These are phyloP conservation scores for Dinothrombium tinctorium DNA, from an alignment of 1,140 invertebrate species.

Conservation along the genomic window DNA sequence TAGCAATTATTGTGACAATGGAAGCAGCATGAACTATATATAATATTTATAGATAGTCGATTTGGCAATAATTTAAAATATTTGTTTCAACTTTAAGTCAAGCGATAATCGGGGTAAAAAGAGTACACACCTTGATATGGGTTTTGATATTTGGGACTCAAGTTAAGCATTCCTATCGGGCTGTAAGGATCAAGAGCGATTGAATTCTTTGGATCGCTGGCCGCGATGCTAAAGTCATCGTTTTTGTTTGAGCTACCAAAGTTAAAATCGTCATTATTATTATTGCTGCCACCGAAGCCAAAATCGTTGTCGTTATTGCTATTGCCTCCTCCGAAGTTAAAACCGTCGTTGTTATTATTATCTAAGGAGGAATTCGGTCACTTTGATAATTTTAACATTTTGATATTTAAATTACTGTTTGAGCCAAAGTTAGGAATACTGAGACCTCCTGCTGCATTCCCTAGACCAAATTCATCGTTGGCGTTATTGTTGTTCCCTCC, in stretches of 20 bases:
- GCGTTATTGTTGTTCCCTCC: background rate
- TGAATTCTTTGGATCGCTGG: background rate
- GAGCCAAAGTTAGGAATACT: background rate
- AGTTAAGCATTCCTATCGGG: slow-evolving; percentile 1
- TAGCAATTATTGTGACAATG: too few relatives aligned
- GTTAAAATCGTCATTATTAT: slow-evolving; percentile 1
- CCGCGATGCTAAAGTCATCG: background rate
- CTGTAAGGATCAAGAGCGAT: background rate
- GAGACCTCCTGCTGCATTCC: background rate
- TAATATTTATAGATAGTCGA: too few relatives aligned
- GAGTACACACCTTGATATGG: slow-evolving; percentile 2
- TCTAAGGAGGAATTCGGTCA: background rate
- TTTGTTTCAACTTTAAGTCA: too few relatives aligned
- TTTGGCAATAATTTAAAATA: too few relatives aligned
- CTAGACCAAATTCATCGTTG: background rate
- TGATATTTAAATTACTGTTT: background rate
- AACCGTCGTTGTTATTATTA: too few relatives aligned
- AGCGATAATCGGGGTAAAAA: slow-evolving; percentile 1
- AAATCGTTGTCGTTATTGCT: slow-evolving; percentile 2
- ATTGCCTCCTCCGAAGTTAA: slow-evolving; percentile 3
- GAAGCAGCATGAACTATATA: too few relatives aligned
- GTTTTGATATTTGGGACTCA: background rate
- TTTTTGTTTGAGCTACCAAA: background rate
- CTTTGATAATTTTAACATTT: background rate
- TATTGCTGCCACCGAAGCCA: background rate